Base-by-base conservation (phyloP, 2,113 vertebrate species). In the Neolamprologus tretocephalus region DNA sequence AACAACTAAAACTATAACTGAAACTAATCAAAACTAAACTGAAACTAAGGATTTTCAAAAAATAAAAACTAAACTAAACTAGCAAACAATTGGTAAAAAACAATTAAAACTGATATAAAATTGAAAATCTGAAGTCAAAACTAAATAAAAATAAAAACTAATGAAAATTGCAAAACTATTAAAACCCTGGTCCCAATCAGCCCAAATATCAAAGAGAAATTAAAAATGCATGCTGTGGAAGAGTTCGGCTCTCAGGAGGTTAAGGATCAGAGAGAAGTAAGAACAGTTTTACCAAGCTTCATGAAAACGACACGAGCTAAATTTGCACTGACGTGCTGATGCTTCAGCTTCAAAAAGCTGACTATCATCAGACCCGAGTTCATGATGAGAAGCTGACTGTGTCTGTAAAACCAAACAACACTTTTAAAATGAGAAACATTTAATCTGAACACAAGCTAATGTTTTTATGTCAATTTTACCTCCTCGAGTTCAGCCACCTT, bases 401-500 rank as follows among this genome's bases (percentile, higher is more conserved):
- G 5, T 40, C 63, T 21, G 11, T 21, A 21, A 68, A 68, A 68
- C 63, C 63, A 37, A 66, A 37, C 3, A 28, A 8, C 61, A 37
- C 33, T 37, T 66, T 63, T 37, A 68, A 68, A 68, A 2, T 37
- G 11, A 37, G 33, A 21, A 40, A 40, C 19, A 13, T 40, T 40
- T 37, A 5, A 42, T 4, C 11, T 23, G 66, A 71, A 42, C 5
- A 71, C n/a, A 21, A 71, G 66, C 35, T 23, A 4, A 42, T 23
- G 0, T 9, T 42, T 23, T 23, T 0, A 9, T 1, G n/a, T 42
- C 35, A 14, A 13, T 6, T 6, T 71, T 85, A 96, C 96, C 87
- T 96, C 95, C 81, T 96, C 95, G 31, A 96, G 94, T 13, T 96
- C 96, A 9, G 84, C 87, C 68, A 96, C 84, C 55, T 92, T 96